Evolutionary conservation across 1,140 invertebrate genomes (phyloP).

Genomic region (Heliconius hewitsoni): DNA sequence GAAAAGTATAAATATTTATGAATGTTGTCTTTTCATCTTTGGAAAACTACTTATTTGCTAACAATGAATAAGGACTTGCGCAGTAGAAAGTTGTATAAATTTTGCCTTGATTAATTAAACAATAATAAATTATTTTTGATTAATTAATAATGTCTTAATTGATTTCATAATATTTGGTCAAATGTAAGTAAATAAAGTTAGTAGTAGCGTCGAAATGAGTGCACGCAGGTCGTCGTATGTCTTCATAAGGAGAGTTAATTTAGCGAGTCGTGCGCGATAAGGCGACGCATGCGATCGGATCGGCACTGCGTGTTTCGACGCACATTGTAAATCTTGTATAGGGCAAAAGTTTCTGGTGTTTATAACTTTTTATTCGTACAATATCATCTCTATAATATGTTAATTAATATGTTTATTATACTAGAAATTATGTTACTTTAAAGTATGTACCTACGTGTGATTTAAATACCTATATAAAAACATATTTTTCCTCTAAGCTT

Average conservation of each 20-base stretch:
- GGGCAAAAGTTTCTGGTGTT: not conserved
- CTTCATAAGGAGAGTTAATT: constrained; percentile 72
- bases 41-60: not conserved
- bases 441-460: too few species aligned
- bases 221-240: constrained; percentile 55
- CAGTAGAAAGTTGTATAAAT: too few species aligned
- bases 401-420: too few species aligned
- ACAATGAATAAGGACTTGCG: too few species aligned
- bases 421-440: too few species aligned
- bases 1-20: not conserved
- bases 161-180: not conserved
- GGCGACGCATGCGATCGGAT: constrained; percentile 55
- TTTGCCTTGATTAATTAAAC: too few species aligned
- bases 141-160: not conserved
- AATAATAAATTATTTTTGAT: too few species aligned
- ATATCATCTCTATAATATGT: not conserved
- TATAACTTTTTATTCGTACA: not conserved
- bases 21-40: not conserved
- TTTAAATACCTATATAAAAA: too few species aligned
- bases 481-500: too few species aligned
- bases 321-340: constrained; percentile 60
- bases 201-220: constrained; percentile 19
- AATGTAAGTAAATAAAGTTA: not conserved
- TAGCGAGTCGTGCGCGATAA: constrained; percentile 61
- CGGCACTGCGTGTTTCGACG: constrained; percentile 54